Evolutionary conservation across 2,888 invertebrate genomes (phyloP), one percentile per base, ranked within the genome.

Genomic region (Nomada ruficornis): DNA sequence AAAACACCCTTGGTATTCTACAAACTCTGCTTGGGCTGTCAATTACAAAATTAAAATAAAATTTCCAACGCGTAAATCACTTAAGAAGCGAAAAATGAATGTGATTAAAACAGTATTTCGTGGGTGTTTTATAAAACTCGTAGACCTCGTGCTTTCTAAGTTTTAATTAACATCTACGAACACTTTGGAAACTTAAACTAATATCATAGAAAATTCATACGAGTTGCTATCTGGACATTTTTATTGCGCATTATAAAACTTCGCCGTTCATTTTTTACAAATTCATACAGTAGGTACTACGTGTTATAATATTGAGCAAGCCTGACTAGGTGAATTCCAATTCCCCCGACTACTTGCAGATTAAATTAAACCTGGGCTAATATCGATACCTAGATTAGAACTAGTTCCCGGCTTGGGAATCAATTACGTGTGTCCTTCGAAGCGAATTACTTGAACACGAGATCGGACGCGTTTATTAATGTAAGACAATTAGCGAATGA

Each of bases 291-390:
- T 7, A 36, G 36, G 36, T 15, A 15, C 47, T 20, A 15, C 20
- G 15, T 7, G 13, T 3, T 26, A 9, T 47, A 23, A 64, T 20
- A 47, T 2, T 47, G 44, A 44, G 15, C 15, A 59, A 60, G 69
- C 59, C 69, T 42, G 50, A 26, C n/a, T 29, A 26, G 26, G 52
- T 23, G 20, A 50, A 26, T 57, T 42, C 11, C 18, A 74, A 59
- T 69, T 52, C 42, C 52, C 59, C 9, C 47, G n/a, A 42, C 69
- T 15, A 5, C 10, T n/a, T 26, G 42, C 23, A 42, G 10, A 74
- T 74, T 74, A 59, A 74, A 74, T 74, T 60, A 59, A 69, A 15
- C 15, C 54, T 59, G n/a, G 23, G 18, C 42, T 60, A 69, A 74
- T 69, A 74, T 59, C 69, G 52, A 42, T 60, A 59, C 52, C 69